A percentile compares a stretch with the other conserved stretches of the same genome.
phyloP scores from a whole-genome alignment of 2,888 invertebrate species.

The Dysmachus trigonus region DNA sequence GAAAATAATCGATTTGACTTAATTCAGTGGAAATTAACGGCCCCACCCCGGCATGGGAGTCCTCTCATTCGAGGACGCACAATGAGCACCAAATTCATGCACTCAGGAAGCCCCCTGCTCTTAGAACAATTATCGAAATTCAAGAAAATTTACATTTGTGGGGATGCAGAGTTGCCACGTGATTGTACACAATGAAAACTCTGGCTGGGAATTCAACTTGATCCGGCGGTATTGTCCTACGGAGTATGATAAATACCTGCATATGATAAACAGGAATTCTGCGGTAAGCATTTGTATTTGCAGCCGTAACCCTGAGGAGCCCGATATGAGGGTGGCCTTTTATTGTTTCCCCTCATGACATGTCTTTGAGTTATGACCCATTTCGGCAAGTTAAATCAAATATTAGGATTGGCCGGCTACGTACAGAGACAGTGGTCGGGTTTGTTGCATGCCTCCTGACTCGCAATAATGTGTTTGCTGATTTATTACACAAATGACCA shows the following conservation, averaged over 20 bases:
- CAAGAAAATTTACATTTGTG: conserved; percentile 49
- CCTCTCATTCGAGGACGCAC: not conserved
- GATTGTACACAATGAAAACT: conserved; percentile 47
- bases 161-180: conserved; percentile 46
- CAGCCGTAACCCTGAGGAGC: conserved; percentile 26
- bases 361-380: conserved; percentile 48
- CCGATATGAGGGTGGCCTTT: conserved; percentile 46
- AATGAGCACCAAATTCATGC: not conserved
- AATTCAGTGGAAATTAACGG: conserved; percentile 32
- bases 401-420: conserved; percentile 43
- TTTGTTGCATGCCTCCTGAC: conserved; percentile 14
- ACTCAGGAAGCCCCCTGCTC: conserved; percentile 4
- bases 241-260: conserved; percentile 48
- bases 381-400: conserved; percentile 47
- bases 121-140: conserved; percentile 49
- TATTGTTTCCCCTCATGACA: conserved; percentile 49
- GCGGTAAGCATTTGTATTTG: conserved; percentile 44
- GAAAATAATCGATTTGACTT: conserved; percentile 34
- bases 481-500: conserved; percentile 39
- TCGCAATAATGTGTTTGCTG: conserved; percentile 28
- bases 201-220: conserved; percentile 35
- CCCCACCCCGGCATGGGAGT: not conserved
- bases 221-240: conserved; percentile 35
- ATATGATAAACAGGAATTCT: conserved; percentile 50
- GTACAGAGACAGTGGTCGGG: not conserved